Evolutionary conservation across 2,113 vertebrate species (phyloP).

Genomic region (Eulacestoma nigropectus): DNA sequence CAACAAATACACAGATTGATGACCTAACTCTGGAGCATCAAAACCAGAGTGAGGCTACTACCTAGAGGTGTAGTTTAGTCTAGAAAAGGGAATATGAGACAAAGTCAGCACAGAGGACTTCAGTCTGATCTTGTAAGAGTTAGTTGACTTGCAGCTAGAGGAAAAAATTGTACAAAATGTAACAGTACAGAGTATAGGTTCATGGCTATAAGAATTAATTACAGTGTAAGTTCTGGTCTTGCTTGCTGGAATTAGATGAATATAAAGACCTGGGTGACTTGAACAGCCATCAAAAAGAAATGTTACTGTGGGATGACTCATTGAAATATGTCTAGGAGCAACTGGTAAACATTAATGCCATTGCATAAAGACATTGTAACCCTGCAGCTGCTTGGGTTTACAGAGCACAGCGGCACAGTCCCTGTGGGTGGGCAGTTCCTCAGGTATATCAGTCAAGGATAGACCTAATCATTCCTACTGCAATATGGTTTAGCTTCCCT

Average conservation of each 20-base stretch:
- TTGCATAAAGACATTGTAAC: neutral
- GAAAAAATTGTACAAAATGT: neutral
- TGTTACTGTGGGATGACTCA: neutral
- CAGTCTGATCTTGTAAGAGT: neutral
- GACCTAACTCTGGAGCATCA: neutral
- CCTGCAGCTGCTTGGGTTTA: neutral
- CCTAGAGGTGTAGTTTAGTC: neutral
- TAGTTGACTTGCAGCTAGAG: neutral
- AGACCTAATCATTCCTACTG: neutral
- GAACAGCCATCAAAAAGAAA: neutral
- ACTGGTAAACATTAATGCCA: neutral
- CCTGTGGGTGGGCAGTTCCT: neutral
- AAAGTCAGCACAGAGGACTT: neutral
- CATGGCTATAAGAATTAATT: neutral
- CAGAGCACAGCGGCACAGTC: neutral
- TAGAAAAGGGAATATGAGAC: neutral
- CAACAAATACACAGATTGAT: neutral
- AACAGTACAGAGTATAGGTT: neutral
- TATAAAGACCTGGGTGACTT: neutral
- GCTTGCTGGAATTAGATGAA: neutral
- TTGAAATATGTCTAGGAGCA: neutral
- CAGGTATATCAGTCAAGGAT: neutral
- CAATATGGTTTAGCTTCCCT: neutral
- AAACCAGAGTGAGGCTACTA: neutral
- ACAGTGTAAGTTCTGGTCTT: neutral